Conservation (phyloP, 1,140 invertebrate species). For the Oryzaephilus surinamensis region DNA sequence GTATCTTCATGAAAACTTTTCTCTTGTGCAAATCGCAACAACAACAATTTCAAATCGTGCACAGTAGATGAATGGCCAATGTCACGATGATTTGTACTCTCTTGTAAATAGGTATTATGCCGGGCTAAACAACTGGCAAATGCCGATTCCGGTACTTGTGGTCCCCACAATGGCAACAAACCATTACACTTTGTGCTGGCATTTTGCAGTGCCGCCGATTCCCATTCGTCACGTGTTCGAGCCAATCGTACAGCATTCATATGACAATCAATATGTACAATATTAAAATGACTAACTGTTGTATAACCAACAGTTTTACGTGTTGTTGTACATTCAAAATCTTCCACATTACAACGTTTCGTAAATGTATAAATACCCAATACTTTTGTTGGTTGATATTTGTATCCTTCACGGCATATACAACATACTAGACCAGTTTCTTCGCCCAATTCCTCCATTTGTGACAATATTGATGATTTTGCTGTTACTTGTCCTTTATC, state of each 20-base stretch:
- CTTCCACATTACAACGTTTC: constrained; percentile 90
- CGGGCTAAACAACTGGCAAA: constrained; percentile 89
- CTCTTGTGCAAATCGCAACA: constrained; percentile 84
- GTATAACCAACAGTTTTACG: constrained; percentile 78
- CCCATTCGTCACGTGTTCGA: constrained; percentile 85
- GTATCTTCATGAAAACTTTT: constrained; percentile 95
- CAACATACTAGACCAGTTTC: constrained; percentile 94
- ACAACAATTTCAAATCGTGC: constrained; percentile 87
- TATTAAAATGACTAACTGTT: constrained; percentile 96
- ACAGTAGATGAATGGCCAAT: constrained; percentile 80
- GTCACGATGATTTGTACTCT: constrained; percentile 76
- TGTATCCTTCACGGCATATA: constrained; percentile 96
- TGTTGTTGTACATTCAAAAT: constrained; percentile 79
- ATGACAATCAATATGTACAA: constrained; percentile 97
- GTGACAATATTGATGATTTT: constrained; percentile 78
- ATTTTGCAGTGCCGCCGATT: constrained; percentile 93
- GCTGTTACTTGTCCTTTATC: constrained; percentile 89
- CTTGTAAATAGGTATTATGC: constrained; percentile 77
- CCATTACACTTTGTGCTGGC: constrained; percentile 97
- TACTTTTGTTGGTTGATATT: constrained; percentile 85
- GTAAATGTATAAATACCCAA: constrained; percentile 96
- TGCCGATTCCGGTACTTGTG: constrained; percentile 86
- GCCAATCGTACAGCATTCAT: constrained; percentile 83
- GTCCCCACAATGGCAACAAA: constrained; percentile 90
- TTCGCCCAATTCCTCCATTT: constrained; percentile 90